A percentile compares a stretch with the other conserved stretches of the same genome.
phyloP scores from a whole-genome alignment of 2,888 invertebrate species.

The Sphaeridia pumilis region DNA sequence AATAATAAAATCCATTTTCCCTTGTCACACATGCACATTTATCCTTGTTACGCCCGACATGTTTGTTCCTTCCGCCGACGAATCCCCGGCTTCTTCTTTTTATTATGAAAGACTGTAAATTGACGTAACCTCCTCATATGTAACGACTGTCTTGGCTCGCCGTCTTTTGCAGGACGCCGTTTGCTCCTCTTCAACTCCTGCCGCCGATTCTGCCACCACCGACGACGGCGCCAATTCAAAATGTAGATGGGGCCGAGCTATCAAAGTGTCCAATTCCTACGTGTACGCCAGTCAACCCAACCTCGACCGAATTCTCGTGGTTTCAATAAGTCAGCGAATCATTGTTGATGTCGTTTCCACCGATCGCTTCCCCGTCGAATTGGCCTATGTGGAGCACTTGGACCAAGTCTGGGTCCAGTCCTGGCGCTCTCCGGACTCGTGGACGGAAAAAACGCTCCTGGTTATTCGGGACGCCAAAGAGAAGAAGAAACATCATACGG shows the following conservation, averaged over 20 bases:
- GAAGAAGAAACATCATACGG: constrained; percentile 58
- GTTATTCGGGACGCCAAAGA: constrained; percentile 58
- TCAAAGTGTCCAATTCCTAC: constrained; percentile 57
- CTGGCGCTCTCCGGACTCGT: constrained; percentile 46
- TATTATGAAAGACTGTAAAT: no score
- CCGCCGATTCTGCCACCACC: no score
- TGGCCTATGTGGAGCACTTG: constrained; percentile 56
- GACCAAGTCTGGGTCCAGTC: constrained; percentile 65
- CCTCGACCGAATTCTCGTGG: constrained; percentile 56
- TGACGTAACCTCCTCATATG: background rate
- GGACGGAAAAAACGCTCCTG: constrained; percentile 54
- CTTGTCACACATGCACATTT: background rate
- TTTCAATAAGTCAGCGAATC: constrained; percentile 59
- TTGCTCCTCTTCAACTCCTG: no score
- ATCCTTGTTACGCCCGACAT: constrained; percentile 3
- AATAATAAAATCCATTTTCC: background rate
- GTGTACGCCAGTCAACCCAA: constrained; percentile 61
- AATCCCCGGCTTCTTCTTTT: no score
- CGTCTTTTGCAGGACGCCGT: constrained; percentile 48
- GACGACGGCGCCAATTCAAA: constrained; percentile 54
- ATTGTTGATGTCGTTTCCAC: constrained; percentile 60
- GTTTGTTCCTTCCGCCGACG: no score
- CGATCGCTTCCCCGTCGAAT: constrained; percentile 57
- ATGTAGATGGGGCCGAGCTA: constrained; percentile 60
- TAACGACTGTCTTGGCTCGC: background rate